Conservation (phyloP, 2,113 vertebrate species). For the Pelvicachromis taeniatus region DNA sequence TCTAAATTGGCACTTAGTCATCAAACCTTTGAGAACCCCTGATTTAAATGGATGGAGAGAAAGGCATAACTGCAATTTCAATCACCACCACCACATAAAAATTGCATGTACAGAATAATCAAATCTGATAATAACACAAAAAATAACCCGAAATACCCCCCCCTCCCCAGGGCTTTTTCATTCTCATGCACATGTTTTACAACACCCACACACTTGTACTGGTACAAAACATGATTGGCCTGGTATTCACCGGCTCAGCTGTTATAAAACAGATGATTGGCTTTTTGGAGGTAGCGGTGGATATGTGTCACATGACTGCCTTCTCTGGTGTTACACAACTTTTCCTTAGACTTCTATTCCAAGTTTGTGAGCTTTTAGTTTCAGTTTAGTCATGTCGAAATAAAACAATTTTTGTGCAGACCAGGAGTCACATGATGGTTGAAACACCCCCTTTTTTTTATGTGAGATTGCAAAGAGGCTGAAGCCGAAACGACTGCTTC, state of each 20-base stretch:
- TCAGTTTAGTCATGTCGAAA: not conserved
- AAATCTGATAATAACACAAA: not conserved
- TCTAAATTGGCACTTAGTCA: not conserved
- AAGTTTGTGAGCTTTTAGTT: not conserved
- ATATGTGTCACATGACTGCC: not conserved
- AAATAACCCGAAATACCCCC: not conserved
- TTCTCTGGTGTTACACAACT: not conserved
- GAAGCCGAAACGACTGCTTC: not conserved
- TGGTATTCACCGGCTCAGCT: not conserved
- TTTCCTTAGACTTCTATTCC: not conserved
- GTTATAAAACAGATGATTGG: not conserved
- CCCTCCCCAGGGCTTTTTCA: not conserved
- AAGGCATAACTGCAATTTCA: not conserved
- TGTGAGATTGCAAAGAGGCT: not conserved
- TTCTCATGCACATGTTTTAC: not conserved
- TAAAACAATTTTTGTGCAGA: not conserved
- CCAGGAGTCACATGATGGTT: not conserved
- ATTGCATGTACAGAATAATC: not conserved
- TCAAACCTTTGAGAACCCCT: not conserved
- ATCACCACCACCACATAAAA: not conserved
- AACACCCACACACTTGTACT: not conserved
- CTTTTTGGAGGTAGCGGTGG: not conserved
- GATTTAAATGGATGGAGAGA: not conserved
- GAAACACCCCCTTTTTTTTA: not conserved
- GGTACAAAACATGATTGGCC: not conserved